Evolutionary conservation across 2,797 vertebrate species (phyloP).

Genomic region (Chelon auratus): DNA sequence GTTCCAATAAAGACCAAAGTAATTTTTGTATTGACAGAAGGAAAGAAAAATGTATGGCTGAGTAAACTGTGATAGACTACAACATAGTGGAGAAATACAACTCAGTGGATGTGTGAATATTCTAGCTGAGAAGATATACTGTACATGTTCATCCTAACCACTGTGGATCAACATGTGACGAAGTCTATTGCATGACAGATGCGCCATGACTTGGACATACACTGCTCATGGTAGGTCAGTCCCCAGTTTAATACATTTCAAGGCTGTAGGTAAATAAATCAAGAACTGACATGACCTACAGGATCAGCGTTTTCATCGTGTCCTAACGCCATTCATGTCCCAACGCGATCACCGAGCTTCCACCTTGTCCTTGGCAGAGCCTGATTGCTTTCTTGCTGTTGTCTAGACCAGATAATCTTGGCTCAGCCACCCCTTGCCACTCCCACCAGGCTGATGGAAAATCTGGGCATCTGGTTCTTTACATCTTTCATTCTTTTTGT

Average conservation of each 20-base stretch:
- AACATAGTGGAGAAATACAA: no score
- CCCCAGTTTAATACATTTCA: constrained; percentile 3
- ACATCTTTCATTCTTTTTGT: constrained; percentile 17
- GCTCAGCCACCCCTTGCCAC: constrained; percentile 20
- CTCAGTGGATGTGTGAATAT: background rate
- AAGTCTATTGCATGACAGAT: background rate
- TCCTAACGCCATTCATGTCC: constrained; percentile 8
- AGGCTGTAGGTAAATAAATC: constrained; percentile 26
- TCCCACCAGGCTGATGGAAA: constrained; percentile 49
- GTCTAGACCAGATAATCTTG: constrained; percentile 53
- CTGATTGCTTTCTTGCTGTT: constrained; percentile 54
- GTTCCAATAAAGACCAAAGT: no score
- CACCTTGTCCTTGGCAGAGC: constrained; percentile 38
- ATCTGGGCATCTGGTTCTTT: constrained; percentile 12
- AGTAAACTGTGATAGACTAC: no score
- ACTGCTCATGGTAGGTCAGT: constrained; percentile 12
- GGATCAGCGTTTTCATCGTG: constrained; percentile 22
- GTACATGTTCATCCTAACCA: background rate
- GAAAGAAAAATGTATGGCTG: no score
- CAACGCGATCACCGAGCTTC: constrained; percentile 40
- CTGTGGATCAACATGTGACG: background rate
- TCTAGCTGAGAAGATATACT: background rate
- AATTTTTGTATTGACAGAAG: no score
- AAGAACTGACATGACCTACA: constrained; percentile 13
- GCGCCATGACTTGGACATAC: constrained; percentile 13